Conservation (phyloP, 2,113 vertebrate genomes). For the Synchiropus splendidus region DNA sequence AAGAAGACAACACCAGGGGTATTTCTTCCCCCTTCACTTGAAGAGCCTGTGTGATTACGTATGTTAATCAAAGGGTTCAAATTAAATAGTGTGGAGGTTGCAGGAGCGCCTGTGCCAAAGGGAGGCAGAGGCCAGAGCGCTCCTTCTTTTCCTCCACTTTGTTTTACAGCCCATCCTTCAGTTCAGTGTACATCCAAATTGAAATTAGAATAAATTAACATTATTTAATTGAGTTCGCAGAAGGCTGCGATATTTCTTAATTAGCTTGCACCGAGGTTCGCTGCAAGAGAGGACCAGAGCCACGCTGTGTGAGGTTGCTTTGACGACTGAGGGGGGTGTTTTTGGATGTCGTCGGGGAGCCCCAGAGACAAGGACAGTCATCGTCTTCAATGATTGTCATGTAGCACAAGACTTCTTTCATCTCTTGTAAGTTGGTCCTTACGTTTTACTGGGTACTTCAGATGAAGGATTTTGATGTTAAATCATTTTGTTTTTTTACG, state of each 20-base stretch:
- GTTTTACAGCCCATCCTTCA: slow-evolving; percentile 43
- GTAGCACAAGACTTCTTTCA: too few species aligned
- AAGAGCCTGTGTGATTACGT: slow-evolving; percentile 45
- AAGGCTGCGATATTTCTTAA: slow-evolving; percentile 68
- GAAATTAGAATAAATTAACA: slow-evolving; percentile 73
- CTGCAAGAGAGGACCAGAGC: slow-evolving; percentile 39
- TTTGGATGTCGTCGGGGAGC: slow-evolving; percentile 39
- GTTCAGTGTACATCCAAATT: slow-evolving; percentile 58
- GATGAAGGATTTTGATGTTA: too few species aligned
- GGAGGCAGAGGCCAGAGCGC: slow-evolving; percentile 47
- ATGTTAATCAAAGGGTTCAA: slow-evolving; percentile 58
- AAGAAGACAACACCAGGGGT: slow-evolving; percentile 32
- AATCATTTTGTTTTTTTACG: slow-evolving; percentile 26
- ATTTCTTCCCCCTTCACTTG: slow-evolving; percentile 28
- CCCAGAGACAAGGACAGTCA: slow-evolving; percentile 52
- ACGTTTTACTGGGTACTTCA: too few species aligned
- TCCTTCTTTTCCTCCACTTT: slow-evolving; percentile 46
- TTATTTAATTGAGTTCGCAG: slow-evolving; percentile 72
- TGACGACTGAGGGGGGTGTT: slow-evolving; percentile 34
- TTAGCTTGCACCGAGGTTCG: slow-evolving; percentile 60
- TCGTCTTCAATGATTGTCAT: slow-evolving; percentile 31
- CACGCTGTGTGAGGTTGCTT: slow-evolving; percentile 32
- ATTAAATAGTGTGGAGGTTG: slow-evolving; percentile 55
- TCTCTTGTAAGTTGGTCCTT: too few species aligned
- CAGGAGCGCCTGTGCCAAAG: slow-evolving; percentile 37